phyloP scores from a whole-genome alignment of 2,113 vertebrate genomes.

The Bos javanicus region DNA sequence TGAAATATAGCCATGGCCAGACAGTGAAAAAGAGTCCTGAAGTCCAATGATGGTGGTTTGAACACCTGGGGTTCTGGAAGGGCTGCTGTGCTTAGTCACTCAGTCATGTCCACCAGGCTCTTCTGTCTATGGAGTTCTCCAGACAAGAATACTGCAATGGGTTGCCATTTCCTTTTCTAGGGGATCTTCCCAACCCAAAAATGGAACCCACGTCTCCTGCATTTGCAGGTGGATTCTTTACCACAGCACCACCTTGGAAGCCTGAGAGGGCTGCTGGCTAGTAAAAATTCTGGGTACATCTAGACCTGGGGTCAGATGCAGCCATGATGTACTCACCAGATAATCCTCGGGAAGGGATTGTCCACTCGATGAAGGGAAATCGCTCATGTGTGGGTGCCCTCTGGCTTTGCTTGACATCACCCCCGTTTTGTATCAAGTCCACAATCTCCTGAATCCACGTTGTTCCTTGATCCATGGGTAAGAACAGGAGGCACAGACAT shows the following conservation, averaged over 20 bases:
- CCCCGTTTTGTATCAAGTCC: too few species aligned
- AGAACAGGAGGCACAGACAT: background rate
- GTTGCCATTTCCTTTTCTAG: background rate
- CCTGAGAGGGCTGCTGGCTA: background rate
- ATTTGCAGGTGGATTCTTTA: background rate
- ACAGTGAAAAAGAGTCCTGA: background rate
- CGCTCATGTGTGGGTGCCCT: too few species aligned
- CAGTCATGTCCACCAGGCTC: background rate
- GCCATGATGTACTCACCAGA: too few species aligned
- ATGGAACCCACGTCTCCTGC: background rate
- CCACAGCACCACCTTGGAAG: background rate
- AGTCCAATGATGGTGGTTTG: background rate
- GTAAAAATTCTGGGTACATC: too few species aligned
- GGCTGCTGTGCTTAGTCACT: background rate
- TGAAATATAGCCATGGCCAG: background rate
- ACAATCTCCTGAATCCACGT: conserved; percentile 60
- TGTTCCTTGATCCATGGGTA: conserved; percentile 71
- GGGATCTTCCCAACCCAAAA: background rate
- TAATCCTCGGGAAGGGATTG: too few species aligned
- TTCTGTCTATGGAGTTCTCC: background rate
- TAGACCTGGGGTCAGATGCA: too few species aligned
- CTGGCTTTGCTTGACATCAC: too few species aligned
- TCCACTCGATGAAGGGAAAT: too few species aligned
- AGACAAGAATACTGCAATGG: background rate
- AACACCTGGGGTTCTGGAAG: background rate